A percentile compares a stretch with the other conserved stretches of the same genome.
Conservation (phyloP, 2,113 vertebrate species). For the Lophius piscatorius region DNA sequence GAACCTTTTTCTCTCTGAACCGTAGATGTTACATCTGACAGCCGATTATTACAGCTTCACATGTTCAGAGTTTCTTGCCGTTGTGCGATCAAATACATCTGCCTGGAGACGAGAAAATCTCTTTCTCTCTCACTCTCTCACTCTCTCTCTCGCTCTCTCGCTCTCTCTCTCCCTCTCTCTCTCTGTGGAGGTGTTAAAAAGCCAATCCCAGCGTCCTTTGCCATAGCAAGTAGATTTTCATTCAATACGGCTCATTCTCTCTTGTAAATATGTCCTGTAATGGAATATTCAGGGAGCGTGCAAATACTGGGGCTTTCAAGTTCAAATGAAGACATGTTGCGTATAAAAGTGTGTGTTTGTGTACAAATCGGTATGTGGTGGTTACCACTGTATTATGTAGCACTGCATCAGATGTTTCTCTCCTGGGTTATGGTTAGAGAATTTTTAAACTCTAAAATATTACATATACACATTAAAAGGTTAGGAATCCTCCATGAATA, state of each 20-base stretch:
- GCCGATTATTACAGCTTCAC: neutral
- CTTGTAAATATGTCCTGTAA: slow-evolving; percentile 54
- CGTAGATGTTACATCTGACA: slow-evolving; percentile 2
- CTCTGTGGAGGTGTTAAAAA: slow-evolving; percentile 22
- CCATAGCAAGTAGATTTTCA: slow-evolving; percentile 30
- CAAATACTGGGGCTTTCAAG: slow-evolving; percentile 1
- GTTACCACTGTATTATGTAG: slow-evolving; percentile 27
- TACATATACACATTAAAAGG: slow-evolving; percentile 4
- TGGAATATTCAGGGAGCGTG: slow-evolving; percentile 25
- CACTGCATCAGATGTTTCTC: slow-evolving; percentile 57
- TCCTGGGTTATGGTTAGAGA: slow-evolving; percentile 50
- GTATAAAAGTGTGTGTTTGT: neutral
- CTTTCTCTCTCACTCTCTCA: too few species aligned
- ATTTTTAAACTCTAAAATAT: slow-evolving; percentile 10
- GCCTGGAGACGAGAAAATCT: slow-evolving; percentile 32
- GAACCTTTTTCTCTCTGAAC: neutral
- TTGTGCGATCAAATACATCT: slow-evolving; percentile 16
- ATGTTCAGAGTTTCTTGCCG: slow-evolving; percentile 4
- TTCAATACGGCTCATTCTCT: slow-evolving; percentile 51
- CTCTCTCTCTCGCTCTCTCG: too few species aligned
- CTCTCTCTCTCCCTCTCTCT: too few species aligned
- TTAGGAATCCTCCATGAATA: slow-evolving; percentile 5
- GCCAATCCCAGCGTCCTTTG: slow-evolving; percentile 12
- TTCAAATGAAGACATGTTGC: slow-evolving; percentile 13
- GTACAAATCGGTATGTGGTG: neutral